These are phyloP conservation scores for Drosophila fuyamai DNA, from an alignment of 1,140 invertebrate genomes.

Conservation along the genomic window DNA sequence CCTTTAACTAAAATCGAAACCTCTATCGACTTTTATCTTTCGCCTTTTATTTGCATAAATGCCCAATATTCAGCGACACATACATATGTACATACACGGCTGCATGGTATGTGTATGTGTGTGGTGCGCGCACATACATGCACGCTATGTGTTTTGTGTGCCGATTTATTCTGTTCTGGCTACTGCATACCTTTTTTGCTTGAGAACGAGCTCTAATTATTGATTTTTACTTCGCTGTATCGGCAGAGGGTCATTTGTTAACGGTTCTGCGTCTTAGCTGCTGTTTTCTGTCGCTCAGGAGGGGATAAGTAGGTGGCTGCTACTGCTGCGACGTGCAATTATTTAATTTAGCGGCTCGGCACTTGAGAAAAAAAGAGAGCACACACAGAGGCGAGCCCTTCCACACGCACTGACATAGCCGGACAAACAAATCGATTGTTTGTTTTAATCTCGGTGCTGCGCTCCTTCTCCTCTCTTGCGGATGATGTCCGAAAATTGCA, in stretches of 20 bases:
- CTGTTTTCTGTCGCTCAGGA: background rate
- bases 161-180: conserved; percentile 28
- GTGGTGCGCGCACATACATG: background rate
- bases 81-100: conserved; percentile 2
- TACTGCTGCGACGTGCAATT: conserved; percentile 4
- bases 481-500: background rate
- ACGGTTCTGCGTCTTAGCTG: background rate
- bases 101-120: background rate
- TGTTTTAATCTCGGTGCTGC: background rate
- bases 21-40: conserved; percentile 7
- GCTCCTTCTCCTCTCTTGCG: background rate
- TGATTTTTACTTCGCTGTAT: conserved; percentile 63
- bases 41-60: conserved; percentile 23
- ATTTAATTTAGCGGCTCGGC: conserved; percentile 6
- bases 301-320: background rate
- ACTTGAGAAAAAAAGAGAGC: background rate
- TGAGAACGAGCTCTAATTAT: conserved; percentile 58
- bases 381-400: conserved; percentile 2
- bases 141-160: background rate
- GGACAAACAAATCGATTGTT: conserved; percentile 9
- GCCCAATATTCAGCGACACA: conserved; percentile 15
- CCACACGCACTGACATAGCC: background rate
- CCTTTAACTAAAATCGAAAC: background rate
- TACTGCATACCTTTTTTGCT: conserved; percentile 56
- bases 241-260: conserved; percentile 30